Base-by-base conservation (phyloP, 2,797 vertebrate species). In the Lateolabrax maculatus region DNA sequence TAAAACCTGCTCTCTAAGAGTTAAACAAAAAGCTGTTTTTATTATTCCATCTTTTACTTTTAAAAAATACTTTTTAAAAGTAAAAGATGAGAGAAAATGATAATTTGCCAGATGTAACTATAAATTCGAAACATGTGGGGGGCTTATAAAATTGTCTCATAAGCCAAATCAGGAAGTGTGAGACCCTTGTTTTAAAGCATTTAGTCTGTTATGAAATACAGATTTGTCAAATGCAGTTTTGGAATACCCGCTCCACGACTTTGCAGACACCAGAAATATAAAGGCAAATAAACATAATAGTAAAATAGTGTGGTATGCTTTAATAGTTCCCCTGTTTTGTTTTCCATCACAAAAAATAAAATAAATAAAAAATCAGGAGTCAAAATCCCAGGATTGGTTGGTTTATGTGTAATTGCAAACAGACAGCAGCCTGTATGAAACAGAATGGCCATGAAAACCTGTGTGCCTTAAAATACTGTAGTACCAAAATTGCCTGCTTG, bases 391-490 rank as follows among this genome's bases (percentile, higher is more conserved):
- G 48, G 9, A 41, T n/a, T 11, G 37, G 46, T 65, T 66, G 58
- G 11, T 74, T 77, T 62, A 6, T 36, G 51, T 62, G 43, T 72
- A 53, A 78, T 52, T 66, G 12, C 63, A 51, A 77, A 66, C 69
- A 80, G 64, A 69, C 49, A 39, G 41, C 56, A 18, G 69, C 10
- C 39, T 48, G 55, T 39, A 12, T 16, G 46, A 51, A 3, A 25
- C 29, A 39, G 43, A 65, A 15, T 4, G n/a, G 34, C n/a, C 3
- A 37, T 21, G 23, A 44, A 73, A 53, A 48, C 36, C 34, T 36
- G 19, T 27, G 23, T 39, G 23, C 19, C 21, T 25, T 37, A 5
- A 56, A 57, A 51, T 4, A 48, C 44, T 3, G n/a, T 1, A 7
- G 31, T 3, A 36, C 56, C 43, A 36, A 53, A 69, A 44, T 6